Evolutionary conservation across 1,140 invertebrate species (phyloP).

Genomic region (Drosophila sulfurigaster): DNA sequence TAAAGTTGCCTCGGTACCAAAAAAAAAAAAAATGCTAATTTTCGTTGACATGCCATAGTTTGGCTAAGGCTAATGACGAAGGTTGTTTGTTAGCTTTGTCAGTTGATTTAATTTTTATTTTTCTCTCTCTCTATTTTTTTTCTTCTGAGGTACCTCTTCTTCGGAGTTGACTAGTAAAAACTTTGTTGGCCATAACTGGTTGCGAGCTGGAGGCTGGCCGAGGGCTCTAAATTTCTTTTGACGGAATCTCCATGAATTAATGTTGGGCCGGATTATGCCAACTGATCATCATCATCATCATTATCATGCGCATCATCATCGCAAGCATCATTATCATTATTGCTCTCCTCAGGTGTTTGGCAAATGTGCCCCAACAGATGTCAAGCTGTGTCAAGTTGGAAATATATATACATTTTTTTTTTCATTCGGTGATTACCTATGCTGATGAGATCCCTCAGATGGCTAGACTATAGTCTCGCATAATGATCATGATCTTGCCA

Average conservation of each 20-base stretch:
- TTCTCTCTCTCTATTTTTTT: neutral
- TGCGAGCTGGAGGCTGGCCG: slow-evolving; percentile 34
- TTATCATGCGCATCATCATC: slow-evolving; percentile 24
- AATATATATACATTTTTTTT: slow-evolving; percentile 17
- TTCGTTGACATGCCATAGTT: slow-evolving; percentile 82
- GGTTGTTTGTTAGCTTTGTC: slow-evolving; percentile 79
- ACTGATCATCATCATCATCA: slow-evolving; percentile 31
- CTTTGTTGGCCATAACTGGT: slow-evolving; percentile 61
- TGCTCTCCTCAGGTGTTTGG: slow-evolving; percentile 63
- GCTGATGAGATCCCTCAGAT: slow-evolving; percentile 24
- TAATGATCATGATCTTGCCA: slow-evolving; percentile 1
- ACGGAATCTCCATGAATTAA: slow-evolving; percentile 82
- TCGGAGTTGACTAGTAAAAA: slow-evolving; percentile 12
- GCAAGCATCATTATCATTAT: slow-evolving; percentile 15
- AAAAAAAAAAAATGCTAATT: slow-evolving; percentile 73
- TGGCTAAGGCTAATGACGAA: slow-evolving; percentile 78
- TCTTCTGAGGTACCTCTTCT: neutral
- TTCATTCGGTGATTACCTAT: slow-evolving; percentile 39
- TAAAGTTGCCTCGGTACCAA: slow-evolving; percentile 3
- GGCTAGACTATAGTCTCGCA: neutral
- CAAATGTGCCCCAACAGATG: slow-evolving; percentile 58
- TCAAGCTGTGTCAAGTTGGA: slow-evolving; percentile 72
- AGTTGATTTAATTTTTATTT: slow-evolving; percentile 65
- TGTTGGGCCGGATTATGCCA: slow-evolving; percentile 68
- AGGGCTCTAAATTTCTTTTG: slow-evolving; percentile 72